Conservation (phyloP, 2,797 vertebrate genomes). For the Loriculus beryllinus region DNA sequence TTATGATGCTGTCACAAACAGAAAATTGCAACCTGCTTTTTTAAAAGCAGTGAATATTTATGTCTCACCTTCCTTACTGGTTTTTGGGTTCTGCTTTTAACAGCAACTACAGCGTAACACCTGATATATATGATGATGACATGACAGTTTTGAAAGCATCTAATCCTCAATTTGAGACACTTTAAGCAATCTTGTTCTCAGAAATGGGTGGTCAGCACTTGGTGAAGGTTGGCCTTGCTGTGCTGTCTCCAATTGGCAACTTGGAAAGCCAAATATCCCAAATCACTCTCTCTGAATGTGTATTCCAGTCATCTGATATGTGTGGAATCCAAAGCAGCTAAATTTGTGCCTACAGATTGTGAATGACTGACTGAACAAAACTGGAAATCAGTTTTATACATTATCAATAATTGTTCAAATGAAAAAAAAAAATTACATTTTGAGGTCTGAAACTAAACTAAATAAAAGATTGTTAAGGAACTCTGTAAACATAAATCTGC, state of each 20-base stretch:
- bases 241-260: background rate
- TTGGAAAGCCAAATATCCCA: background rate
- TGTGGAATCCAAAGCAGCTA: constrained; percentile 2
- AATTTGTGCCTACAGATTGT: background rate
- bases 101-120: background rate
- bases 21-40: background rate
- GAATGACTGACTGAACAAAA: background rate
- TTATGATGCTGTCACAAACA: background rate
- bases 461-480: background rate
- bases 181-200: background rate
- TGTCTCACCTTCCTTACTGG: background rate
- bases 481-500: background rate
- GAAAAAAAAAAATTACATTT: background rate
- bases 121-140: background rate
- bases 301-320: background rate
- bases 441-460: background rate
- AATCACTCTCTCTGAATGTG: background rate
- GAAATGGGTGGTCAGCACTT: background rate
- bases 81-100: background rate
- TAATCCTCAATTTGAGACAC: background rate
- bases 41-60: background rate
- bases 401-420: background rate
- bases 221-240: background rate
- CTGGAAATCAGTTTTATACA: background rate
- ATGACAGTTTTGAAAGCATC: background rate